These are phyloP conservation scores for Xanthostigma xanthostigma DNA, from an alignment of 2,888 invertebrate species.

Conservation along the genomic window DNA sequence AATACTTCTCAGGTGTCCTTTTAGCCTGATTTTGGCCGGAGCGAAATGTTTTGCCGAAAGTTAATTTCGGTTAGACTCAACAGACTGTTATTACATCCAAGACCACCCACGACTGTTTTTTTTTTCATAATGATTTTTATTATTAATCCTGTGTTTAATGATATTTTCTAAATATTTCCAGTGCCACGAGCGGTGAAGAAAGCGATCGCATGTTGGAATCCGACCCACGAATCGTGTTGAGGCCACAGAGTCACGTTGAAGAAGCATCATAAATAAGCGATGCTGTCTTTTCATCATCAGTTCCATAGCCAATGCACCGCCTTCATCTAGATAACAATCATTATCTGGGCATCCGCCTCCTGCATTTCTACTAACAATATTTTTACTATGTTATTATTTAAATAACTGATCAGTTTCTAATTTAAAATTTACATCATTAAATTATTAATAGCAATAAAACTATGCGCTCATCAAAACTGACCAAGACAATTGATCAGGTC, in stretches of 20 bases:
- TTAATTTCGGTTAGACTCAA: background rate
- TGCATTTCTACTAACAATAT: background rate
- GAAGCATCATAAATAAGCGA: constrained; percentile 24
- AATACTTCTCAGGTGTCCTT: no score
- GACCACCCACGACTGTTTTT: no score
- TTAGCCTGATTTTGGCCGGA: no score
- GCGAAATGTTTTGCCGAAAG: background rate
- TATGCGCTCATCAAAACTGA: no score
- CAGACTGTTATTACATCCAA: no score
- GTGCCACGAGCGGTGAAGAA: constrained; percentile 49
- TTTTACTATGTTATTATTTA: background rate
- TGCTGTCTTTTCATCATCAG: background rate
- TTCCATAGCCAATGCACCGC: no score
- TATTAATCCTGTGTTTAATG: constrained; percentile 2
- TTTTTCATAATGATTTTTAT: background rate
- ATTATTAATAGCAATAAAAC: no score
- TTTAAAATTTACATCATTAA: no score
- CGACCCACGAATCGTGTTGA: constrained; percentile 47
- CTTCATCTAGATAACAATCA: no score
- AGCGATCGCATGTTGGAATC: constrained; percentile 62
- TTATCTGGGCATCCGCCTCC: background rate
- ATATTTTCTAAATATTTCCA: constrained; percentile 22
- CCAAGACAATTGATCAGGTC: no score
- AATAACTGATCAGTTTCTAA: no score
- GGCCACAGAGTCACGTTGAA: constrained; percentile 46